Base-by-base conservation (phyloP, 2,797 vertebrate species). In the Pangasius djambal region DNA sequence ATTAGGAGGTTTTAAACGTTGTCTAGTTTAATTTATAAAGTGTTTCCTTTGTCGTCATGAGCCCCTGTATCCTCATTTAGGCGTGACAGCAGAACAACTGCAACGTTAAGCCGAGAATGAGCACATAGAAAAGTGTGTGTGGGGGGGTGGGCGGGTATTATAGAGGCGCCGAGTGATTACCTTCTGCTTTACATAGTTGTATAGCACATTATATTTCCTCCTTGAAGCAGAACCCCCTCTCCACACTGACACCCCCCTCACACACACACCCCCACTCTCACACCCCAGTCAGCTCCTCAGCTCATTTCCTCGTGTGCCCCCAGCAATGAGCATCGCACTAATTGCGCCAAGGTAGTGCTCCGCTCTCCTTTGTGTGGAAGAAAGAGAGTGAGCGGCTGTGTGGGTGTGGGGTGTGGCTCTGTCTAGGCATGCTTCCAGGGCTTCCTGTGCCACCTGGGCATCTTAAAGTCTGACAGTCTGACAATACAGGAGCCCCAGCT, bases 181-280 rank as follows among this genome's bases (percentile, higher is more conserved):
- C 90, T 87, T 93, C 91, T 91, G 92, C 91, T 93, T 92, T 94
- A 94, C 95, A 95, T 95, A 95, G 93, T 93, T 95, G 92, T 92
- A 95, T 94, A 92, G 92, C 93, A 93, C 94, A 95, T 96, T 96
- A 95, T 96, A 95, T 95, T 96, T 95, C 94, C 92, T 95, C 92
- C 90, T 87, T 93, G 94, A 95, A 95, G 94, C 95, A 95, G 94
- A 95, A 95, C 95, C 95, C 92, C 93, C 93, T 94, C 88, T 92
- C 92, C 95, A 95, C 95, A 95, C 94, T 94, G 59, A 87, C 93
- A 93, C 92, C 93, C 94, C 37, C 59, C 34, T 67, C 34, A 61
- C 78, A 31, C 88, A 86, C 86, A 82, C 65, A 34, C 81, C 57
- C 86, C 55, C 81, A 55, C 50, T 70, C 85, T 86, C 52, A 82